A percentile compares a stretch with the other conserved stretches of the same genome.
phyloP scores from a whole-genome alignment of 2,888 invertebrate genomes.

The Plebejus melissa region DNA sequence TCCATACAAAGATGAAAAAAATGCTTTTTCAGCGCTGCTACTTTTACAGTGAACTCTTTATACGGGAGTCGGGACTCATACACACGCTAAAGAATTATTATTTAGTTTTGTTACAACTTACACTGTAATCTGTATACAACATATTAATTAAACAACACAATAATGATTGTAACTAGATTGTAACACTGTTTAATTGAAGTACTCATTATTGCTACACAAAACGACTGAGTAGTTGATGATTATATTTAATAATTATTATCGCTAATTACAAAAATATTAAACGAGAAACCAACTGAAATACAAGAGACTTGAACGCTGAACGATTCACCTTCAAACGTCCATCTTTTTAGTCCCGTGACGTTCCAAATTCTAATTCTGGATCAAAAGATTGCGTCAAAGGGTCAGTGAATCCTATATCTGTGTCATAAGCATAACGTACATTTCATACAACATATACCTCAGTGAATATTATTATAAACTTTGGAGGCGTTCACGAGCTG shows the following conservation, averaged over 20 bases:
- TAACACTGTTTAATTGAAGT: neutral
- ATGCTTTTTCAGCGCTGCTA: no score
- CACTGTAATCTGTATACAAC: no score
- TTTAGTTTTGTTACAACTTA: no score
- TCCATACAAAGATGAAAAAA: no score
- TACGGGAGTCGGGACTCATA: no score
- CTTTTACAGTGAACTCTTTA: no score
- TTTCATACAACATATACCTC: conserved; percentile 5
- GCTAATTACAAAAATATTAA: neutral
- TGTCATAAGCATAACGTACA: neutral
- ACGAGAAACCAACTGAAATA: neutral
- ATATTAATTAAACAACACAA: no score
- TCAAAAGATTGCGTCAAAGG: conserved; percentile 19
- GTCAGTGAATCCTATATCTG: conserved; percentile 12
- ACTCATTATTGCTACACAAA: neutral
- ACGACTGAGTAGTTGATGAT: neutral
- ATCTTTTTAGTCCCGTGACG: neutral
- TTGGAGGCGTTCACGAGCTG: conserved; percentile 27
- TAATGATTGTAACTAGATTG: no score
- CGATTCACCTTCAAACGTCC: neutral
- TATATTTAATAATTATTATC: neutral
- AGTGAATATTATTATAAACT: conserved; percentile 24
- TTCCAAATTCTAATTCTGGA: conserved; percentile 17
- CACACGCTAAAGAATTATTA: no score
- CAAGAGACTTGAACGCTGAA: neutral